Evolutionary conservation across 2,113 vertebrate species (phyloP).

Genomic region (Cyprichromis sp.): DNA sequence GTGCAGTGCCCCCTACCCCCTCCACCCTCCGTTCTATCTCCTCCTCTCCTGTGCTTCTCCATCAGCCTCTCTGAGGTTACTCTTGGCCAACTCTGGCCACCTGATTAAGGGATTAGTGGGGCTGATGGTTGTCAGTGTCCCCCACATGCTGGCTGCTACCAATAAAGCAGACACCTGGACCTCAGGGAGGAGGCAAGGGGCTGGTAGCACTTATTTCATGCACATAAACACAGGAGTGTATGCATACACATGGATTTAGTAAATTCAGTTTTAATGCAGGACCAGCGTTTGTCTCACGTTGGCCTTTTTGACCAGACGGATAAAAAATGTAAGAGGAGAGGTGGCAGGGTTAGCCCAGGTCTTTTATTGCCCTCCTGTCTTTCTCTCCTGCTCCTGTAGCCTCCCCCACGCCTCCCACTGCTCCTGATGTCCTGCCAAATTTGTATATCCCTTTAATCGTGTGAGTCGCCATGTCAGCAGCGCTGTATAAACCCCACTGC

Average conservation of each 20-base stretch:
- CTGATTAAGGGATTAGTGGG: slow-evolving; percentile 73
- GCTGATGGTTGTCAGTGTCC: slow-evolving; percentile 67
- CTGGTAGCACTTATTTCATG: neutral
- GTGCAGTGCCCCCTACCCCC: slow-evolving; percentile 22
- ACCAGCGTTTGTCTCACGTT: slow-evolving; percentile 3
- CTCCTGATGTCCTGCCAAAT: slow-evolving; percentile 54
- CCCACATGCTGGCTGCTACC: slow-evolving; percentile 38
- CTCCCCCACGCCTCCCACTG: slow-evolving; percentile 6
- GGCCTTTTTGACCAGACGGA: slow-evolving; percentile 24
- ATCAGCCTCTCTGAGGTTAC: slow-evolving; percentile 53
- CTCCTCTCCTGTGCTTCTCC: slow-evolving; percentile 19
- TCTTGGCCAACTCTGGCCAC: slow-evolving; percentile 57
- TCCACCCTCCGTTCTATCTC: neutral
- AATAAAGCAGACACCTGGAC: slow-evolving; percentile 58
- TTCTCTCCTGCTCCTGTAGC: slow-evolving; percentile 6
- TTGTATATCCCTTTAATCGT: slow-evolving; percentile 54
- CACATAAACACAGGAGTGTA: neutral
- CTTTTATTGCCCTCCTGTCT: neutral
- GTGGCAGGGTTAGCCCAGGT: slow-evolving; percentile 24
- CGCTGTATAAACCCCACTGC: slow-evolving; percentile 30
- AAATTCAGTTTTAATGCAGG: slow-evolving; percentile 13
- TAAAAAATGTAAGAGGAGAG: slow-evolving; percentile 7
- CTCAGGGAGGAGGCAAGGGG: neutral
- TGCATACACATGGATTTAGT: neutral
- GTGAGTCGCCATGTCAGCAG: slow-evolving; percentile 54